Conservation (phyloP, 2,797 vertebrate genomes). For the Gambusia yucatana region DNA sequence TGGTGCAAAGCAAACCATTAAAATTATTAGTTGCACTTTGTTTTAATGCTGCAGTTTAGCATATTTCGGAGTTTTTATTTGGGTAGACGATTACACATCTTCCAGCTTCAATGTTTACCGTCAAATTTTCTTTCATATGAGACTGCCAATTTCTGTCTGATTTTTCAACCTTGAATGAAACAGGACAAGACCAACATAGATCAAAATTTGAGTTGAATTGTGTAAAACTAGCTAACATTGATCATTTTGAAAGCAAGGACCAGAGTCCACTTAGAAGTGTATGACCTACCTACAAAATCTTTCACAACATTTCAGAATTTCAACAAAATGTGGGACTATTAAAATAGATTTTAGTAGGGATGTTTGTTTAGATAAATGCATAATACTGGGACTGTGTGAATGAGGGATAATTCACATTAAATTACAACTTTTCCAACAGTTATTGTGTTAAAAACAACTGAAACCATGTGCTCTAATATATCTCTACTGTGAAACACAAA, state of each 20-base stretch:
- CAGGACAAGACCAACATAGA: not conserved
- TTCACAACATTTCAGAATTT: not conserved
- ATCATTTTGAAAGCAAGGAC: not conserved
- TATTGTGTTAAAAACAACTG: not conserved
- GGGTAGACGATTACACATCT: not conserved
- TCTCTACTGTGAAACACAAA: not conserved
- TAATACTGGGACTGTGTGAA: not conserved
- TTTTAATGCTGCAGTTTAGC: not conserved
- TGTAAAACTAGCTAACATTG: not conserved
- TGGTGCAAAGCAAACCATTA: constrained; percentile 39
- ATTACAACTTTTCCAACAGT: not conserved
- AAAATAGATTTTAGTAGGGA: not conserved
- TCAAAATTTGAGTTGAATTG: not conserved
- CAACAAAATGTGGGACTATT: not conserved
- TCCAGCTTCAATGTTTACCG: not conserved
- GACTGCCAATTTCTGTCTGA: not conserved
- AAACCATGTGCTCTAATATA: not conserved
- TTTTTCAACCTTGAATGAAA: not conserved
- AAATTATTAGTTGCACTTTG: not conserved
- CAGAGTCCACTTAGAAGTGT: not conserved
- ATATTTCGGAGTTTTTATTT: not conserved
- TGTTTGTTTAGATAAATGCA: not conserved
- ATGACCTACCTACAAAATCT: not conserved
- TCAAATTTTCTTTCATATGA: not conserved
- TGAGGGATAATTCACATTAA: not conserved